Evolutionary conservation across 1,140 invertebrate genomes (phyloP).

Genomic region (Bombus haemorrhoidalis): DNA sequence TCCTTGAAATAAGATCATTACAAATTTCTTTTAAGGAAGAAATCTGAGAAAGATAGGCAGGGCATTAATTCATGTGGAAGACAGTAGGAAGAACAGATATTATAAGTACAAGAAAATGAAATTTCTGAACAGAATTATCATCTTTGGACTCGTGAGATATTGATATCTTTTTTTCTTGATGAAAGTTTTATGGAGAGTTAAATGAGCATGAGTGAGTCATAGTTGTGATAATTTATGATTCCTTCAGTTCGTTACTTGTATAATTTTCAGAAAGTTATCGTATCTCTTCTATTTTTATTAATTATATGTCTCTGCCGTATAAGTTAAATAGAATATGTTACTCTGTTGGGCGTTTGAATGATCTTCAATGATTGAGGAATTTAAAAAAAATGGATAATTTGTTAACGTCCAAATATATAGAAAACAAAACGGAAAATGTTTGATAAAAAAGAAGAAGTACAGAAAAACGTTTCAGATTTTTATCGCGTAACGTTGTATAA

Average conservation of each 20-base stretch:
- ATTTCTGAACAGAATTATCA: neutral
- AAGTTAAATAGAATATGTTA: neutral
- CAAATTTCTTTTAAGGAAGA: neutral
- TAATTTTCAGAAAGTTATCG: neutral
- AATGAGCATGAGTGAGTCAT: neutral
- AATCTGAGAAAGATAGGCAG: neutral
- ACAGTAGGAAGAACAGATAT: neutral
- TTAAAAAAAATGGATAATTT: neutral
- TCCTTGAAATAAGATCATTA: neutral
- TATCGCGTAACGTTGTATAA: conserved; percentile 60
- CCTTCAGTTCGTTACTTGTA: neutral
- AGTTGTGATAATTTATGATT: neutral
- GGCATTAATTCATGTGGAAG: neutral
- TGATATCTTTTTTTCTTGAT: neutral
- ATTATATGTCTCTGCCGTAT: conserved; percentile 4
- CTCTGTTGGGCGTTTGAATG: neutral
- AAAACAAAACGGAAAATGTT: neutral
- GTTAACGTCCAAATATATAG: conserved; percentile 24
- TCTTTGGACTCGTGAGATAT: neutral
- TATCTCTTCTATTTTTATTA: neutral
- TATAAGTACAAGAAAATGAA: neutral
- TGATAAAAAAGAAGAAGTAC: neutral
- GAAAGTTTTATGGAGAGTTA: neutral
- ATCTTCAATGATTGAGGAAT: neutral
- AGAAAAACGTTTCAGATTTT: conserved; percentile 52